These are phyloP conservation scores for Eidolon helvum DNA, from an alignment of 2,113 vertebrate species.

Conservation along the genomic window DNA sequence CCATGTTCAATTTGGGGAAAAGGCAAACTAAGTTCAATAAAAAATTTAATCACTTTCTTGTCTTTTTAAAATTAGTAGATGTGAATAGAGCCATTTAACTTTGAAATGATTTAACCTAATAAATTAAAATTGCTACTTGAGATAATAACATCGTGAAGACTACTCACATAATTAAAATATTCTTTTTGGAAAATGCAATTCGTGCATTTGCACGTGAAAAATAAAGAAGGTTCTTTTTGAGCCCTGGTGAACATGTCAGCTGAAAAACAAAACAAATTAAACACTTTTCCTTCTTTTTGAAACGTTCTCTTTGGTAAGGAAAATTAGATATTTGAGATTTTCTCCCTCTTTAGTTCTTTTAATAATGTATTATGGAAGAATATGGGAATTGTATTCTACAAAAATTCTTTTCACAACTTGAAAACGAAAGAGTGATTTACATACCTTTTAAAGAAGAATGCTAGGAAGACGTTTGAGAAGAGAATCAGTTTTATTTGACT, in stretches of 20 bases:
- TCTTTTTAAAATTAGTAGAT: slow-evolving; percentile 25
- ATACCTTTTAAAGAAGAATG: background rate
- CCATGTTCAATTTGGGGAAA: slow-evolving; percentile 10
- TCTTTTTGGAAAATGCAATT: slow-evolving; percentile 29
- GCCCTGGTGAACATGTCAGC: background rate
- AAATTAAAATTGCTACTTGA: background rate
- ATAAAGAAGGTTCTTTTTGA: background rate
- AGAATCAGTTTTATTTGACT: background rate
- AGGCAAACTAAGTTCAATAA: slow-evolving; percentile 7
- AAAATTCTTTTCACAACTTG: background rate
- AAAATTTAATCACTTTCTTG: background rate
- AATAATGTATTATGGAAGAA: slow-evolving; percentile 2
- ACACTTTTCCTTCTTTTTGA: background rate
- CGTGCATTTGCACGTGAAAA: slow-evolving; percentile 23
- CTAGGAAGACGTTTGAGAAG: background rate
- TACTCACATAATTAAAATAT: slow-evolving; percentile 29
- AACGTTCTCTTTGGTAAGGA: slow-evolving; percentile 15
- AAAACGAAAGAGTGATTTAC: background rate
- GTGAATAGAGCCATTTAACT: slow-evolving; percentile 14
- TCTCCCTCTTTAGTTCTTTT: background rate
- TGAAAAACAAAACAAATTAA: background rate
- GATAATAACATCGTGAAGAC: background rate
- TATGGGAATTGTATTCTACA: background rate
- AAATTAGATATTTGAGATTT: slow-evolving; percentile 35
- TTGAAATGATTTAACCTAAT: slow-evolving; percentile 29